Percentiles rank a stretch among this genome's conserved stretches.
phyloP scores from a whole-genome alignment of 2,113 vertebrate genomes.

The Epinephelus lanceolatus region DNA sequence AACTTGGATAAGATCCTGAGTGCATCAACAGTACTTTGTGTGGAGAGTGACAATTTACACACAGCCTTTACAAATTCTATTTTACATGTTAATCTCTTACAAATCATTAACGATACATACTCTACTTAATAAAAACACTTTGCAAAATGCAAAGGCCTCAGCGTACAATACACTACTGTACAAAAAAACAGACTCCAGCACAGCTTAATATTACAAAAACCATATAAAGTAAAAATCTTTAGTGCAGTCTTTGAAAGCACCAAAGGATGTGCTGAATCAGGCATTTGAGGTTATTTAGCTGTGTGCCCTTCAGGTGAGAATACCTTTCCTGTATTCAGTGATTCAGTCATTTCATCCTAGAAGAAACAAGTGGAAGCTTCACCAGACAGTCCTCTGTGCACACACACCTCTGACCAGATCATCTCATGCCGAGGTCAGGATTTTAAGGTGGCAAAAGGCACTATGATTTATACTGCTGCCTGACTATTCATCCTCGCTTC shows the following conservation, averaged over 20 bases:
- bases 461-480: not conserved
- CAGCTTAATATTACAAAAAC: constrained; percentile 50
- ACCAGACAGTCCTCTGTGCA: not conserved
- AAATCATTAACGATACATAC: constrained; percentile 33
- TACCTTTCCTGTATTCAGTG: not conserved
- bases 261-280: constrained; percentile 32
- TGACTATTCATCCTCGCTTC: not conserved
- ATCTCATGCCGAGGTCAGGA: not conserved
- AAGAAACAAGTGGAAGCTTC: constrained; percentile 3
- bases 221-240: constrained; percentile 36
- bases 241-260: constrained; percentile 62
- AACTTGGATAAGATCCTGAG: constrained; percentile 16
- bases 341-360: constrained; percentile 30
- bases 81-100: constrained; percentile 60
- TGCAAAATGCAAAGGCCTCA: constrained; percentile 49
- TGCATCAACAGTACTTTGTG: constrained; percentile 1
- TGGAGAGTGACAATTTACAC: constrained; percentile 36
- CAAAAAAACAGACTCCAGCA: constrained; percentile 30
- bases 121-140: constrained; percentile 45
- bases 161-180: constrained; percentile 68
- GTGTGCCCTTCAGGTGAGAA: constrained; percentile 11
- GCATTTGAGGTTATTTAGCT: constrained; percentile 27
- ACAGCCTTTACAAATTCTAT: constrained; percentile 60
- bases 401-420: not conserved
- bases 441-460: not conserved